Evolutionary conservation across 2,888 invertebrate species (phyloP).

Genomic region (Allophyes oxyacanthae): DNA sequence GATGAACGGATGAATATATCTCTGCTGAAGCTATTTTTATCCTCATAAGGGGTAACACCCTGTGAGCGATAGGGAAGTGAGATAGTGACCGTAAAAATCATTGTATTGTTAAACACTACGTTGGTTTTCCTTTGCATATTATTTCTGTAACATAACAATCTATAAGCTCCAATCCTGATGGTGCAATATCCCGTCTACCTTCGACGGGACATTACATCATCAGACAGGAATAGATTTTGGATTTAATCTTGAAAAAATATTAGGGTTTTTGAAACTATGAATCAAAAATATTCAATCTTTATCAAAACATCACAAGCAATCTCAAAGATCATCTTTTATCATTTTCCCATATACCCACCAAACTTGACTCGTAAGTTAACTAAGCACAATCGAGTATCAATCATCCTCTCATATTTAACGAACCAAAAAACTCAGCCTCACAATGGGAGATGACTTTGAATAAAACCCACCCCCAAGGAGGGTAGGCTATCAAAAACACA

Average conservation of each 20-base stretch:
- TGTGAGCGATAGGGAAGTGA: slow-evolving; percentile 44
- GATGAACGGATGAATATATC: slow-evolving; percentile 55
- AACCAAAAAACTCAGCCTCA: slow-evolving; percentile 54
- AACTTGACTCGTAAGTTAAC: slow-evolving; percentile 53
- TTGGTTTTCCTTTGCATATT: background rate
- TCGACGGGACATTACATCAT: too few species aligned
- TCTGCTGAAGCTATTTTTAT: slow-evolving; percentile 51
- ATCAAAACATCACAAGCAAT: slow-evolving; percentile 3
- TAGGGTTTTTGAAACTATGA: too few species aligned
- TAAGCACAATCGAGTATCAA: slow-evolving; percentile 52
- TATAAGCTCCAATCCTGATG: too few species aligned
- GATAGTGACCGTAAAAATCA: slow-evolving; percentile 39
- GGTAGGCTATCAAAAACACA: slow-evolving; percentile 70
- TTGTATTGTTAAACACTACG: slow-evolving; percentile 19
- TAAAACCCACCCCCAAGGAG: slow-evolving; percentile 36
- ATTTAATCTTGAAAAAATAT: too few species aligned
- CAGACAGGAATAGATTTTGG: too few species aligned
- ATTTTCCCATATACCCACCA: slow-evolving; percentile 25
- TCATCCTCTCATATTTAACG: slow-evolving; percentile 55
- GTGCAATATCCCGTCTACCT: too few species aligned
- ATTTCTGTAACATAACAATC: too few species aligned
- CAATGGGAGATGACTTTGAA: slow-evolving; percentile 58
- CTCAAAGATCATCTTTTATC: slow-evolving; percentile 45
- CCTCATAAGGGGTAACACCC: slow-evolving; percentile 48
- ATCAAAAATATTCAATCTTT: background rate